A percentile compares a stretch with the other conserved stretches of the same genome.
These are phyloP conservation scores for Tricholauxania praeusta DNA, from an alignment of 2,888 invertebrate species.

Conservation along the genomic window DNA sequence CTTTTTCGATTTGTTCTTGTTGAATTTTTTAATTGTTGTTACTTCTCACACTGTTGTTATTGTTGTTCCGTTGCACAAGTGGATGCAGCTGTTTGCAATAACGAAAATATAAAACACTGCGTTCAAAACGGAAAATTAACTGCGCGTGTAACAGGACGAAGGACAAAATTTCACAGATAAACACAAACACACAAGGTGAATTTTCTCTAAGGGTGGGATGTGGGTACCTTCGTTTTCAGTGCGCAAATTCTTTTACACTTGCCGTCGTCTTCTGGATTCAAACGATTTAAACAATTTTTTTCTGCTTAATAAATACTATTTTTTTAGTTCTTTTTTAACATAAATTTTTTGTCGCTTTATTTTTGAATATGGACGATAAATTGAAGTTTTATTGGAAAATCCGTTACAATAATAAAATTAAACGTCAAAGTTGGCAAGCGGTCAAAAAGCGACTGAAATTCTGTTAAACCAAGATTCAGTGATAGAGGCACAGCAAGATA, in stretches of 20 bases:
- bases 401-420: no score
- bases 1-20: not conserved
- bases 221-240: not conserved
- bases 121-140: no score
- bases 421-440: no score
- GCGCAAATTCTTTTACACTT: slow-evolving; percentile 20
- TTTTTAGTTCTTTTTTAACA: not conserved
- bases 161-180: not conserved
- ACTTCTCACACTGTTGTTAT: not conserved
- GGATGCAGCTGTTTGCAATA: slow-evolving; percentile 25
- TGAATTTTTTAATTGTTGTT: slow-evolving; percentile 23
- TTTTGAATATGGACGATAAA: no score
- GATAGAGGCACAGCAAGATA: no score
- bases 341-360: no score
- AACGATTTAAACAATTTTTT: not conserved
- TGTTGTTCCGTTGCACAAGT: slow-evolving; percentile 16
- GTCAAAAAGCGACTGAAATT: no score
- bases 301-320: not conserved
- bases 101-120: no score
- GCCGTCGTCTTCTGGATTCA: slow-evolving; percentile 1
- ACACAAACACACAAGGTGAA: not conserved
- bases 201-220: not conserved
- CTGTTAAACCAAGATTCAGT: no score
- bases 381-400: no score
- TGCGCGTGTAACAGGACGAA: slow-evolving; percentile 11